Conservation (phyloP, 2,797 vertebrate species). For the Schizothorax lantsangensis region DNA sequence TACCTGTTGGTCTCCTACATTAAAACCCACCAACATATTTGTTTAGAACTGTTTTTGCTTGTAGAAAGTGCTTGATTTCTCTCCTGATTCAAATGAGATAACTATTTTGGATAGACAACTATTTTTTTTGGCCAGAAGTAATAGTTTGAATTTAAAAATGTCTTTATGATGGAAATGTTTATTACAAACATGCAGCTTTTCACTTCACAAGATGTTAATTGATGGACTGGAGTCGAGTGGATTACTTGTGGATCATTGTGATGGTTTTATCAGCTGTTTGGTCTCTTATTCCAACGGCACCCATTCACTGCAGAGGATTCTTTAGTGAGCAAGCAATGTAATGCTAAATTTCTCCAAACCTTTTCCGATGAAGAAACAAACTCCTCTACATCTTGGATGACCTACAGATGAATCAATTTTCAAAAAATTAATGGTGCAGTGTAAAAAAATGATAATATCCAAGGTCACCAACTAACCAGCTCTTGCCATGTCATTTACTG, state of each 20-base stretch:
- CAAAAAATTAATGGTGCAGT: neutral
- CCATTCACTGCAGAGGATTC: neutral
- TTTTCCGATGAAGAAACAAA: neutral
- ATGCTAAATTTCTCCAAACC: neutral
- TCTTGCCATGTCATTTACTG: neutral
- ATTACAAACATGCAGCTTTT: neutral
- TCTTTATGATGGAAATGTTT: no score
- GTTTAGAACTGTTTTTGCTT: neutral
- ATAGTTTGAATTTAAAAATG: no score
- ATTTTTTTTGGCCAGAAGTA: no score
- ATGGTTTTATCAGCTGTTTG: neutral
- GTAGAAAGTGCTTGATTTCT: neutral
- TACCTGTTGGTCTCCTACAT: neutral
- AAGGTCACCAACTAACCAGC: neutral
- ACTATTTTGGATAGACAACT: no score
- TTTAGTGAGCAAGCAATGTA: neutral
- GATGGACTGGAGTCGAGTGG: neutral
- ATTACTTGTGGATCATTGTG: neutral
- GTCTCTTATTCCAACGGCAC: neutral
- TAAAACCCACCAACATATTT: neutral
- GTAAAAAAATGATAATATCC: neutral
- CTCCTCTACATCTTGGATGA: neutral
- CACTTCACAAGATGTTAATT: neutral
- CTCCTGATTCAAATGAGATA: neutral
- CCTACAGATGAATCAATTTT: neutral